Conservation (phyloP, 2,797 vertebrate species). For the Sebastes vulpes region DNA sequence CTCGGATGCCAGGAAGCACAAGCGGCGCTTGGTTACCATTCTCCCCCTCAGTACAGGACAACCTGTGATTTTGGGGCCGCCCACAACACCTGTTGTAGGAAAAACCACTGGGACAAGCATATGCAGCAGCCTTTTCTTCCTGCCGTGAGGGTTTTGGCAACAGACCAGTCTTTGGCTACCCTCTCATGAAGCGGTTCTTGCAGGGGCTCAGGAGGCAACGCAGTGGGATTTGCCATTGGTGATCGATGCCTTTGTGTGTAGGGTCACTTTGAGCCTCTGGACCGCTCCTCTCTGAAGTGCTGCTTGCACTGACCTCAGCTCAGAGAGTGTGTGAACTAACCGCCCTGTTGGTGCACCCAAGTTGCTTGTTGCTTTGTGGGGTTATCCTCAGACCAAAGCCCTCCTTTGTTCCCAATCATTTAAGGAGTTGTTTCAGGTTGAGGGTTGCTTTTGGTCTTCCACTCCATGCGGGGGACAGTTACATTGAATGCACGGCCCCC, state of each 20-base stretch:
- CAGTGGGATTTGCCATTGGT: not conserved
- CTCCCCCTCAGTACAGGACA: too few relatives aligned
- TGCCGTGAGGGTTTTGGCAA: not conserved
- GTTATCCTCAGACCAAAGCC: not conserved
- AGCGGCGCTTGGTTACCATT: too few relatives aligned
- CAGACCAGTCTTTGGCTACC: not conserved
- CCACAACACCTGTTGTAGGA: too few relatives aligned
- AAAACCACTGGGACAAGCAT: too few relatives aligned
- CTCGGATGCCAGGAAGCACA: too few relatives aligned
- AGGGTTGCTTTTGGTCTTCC: not conserved
- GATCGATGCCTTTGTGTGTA: not conserved
- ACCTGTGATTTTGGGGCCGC: too few relatives aligned
- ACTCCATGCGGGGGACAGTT: not conserved
- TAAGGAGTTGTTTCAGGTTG: not conserved
- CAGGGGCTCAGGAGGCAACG: not conserved
- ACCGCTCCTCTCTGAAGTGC: too few relatives aligned
- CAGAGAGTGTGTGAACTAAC: not conserved
- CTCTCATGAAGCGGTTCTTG: not conserved
- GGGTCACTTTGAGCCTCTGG: too few relatives aligned
- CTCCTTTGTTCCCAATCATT: not conserved
- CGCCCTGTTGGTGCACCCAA: not conserved
- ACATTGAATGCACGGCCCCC: not conserved
- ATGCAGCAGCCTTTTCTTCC: not conserved
- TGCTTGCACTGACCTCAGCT: not conserved
- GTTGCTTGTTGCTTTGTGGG: not conserved